phyloP scores from a whole-genome alignment of 2,113 vertebrate species.

The Mionectes macconnelli region DNA sequence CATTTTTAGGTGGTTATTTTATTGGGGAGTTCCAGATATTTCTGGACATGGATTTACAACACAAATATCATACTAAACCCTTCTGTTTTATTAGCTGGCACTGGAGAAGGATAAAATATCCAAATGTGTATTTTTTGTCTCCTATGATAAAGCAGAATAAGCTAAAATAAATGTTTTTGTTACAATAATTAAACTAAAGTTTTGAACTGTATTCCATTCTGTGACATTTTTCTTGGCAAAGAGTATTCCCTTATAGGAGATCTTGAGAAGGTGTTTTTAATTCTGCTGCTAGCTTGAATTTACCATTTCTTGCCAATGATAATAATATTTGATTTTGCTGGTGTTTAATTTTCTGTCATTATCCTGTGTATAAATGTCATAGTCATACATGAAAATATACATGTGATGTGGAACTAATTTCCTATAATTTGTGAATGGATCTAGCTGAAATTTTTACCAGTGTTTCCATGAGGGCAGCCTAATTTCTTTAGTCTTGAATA shows the following conservation, averaged over 20 bases:
- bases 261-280: constrained; percentile 66
- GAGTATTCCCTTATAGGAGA: constrained; percentile 46
- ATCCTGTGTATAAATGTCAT: background rate
- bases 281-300: constrained; percentile 68
- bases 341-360: constrained; percentile 41
- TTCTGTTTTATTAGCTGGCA: constrained; percentile 52
- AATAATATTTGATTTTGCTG: constrained; percentile 50
- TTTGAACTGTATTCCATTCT: constrained; percentile 30
- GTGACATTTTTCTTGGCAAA: constrained; percentile 83
- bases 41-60: constrained; percentile 28
- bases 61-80: constrained; percentile 33
- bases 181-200: constrained; percentile 58
- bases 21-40: constrained; percentile 33
- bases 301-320: constrained; percentile 64
- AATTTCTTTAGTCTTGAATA: background rate
- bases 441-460: background rate
- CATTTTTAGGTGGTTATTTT: constrained; percentile 43
- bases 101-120: constrained; percentile 49
- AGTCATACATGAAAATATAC: constrained; percentile 40
- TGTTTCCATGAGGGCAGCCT: background rate
- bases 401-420: constrained; percentile 12
- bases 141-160: constrained; percentile 28
- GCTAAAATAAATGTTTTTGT: constrained; percentile 63
- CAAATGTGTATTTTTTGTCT: constrained; percentile 40
- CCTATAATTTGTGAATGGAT: constrained; percentile 5